phyloP scores from a whole-genome alignment of 2,113 vertebrate genomes.

The Actenoides hombroni region DNA sequence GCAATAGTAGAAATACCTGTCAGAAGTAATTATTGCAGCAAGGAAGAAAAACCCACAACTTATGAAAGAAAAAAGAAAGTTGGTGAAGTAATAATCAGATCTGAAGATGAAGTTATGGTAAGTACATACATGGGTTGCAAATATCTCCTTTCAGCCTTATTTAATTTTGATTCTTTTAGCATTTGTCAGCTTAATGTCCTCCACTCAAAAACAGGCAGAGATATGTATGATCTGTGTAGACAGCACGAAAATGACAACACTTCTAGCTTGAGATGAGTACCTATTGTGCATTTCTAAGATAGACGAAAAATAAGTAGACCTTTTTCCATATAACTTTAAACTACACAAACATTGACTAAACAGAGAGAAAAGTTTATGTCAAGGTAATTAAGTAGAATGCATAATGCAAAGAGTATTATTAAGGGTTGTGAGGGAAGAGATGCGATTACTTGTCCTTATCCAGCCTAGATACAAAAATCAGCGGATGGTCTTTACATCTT shows the following conservation, averaged over 20 bases:
- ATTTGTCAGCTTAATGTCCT: accelerated
- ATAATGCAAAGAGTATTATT: background rate
- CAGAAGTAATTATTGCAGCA: background rate
- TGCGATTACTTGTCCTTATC: background rate
- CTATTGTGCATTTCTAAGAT: background rate
- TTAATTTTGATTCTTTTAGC: background rate
- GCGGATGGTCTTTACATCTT: background rate
- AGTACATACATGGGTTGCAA: background rate
- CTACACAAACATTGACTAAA: background rate
- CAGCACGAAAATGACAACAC: background rate
- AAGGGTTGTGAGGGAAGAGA: background rate
- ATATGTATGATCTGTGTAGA: no score
- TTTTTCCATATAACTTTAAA: background rate
- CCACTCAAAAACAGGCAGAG: background rate
- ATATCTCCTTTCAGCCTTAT: background rate
- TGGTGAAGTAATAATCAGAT: background rate
- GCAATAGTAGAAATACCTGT: background rate
- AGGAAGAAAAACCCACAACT: background rate
- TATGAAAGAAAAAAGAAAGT: background rate
- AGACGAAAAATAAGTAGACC: background rate
- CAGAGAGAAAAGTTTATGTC: background rate
- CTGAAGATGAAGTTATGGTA: background rate
- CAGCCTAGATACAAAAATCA: background rate
- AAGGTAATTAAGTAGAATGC: background rate
- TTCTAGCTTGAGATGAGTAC: background rate